Base-by-base conservation (phyloP, 2,113 vertebrate species). In the Seriola quinqueradiata region DNA sequence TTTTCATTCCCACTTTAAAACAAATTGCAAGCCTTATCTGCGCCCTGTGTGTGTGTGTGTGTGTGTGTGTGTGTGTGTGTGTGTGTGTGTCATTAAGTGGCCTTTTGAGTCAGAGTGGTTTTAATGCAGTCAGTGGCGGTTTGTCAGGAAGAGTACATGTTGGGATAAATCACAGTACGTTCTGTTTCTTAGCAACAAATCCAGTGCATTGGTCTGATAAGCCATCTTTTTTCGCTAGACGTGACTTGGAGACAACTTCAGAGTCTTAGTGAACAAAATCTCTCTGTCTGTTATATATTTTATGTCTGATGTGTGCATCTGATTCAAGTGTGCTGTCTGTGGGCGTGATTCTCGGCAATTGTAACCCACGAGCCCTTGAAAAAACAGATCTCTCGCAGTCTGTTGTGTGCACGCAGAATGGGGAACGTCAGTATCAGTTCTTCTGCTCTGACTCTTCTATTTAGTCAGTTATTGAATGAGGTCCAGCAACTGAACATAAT, bases 161-260 rank as follows among this genome's bases (percentile, higher is more conserved):
- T 81, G 70, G 68, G 36, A 69, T 75, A 83, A 87, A 81, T 84
- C 81, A 71, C 73, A 66, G 70, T 21, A 73, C 76, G n/a, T 77
- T 84, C 85, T 80, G 90, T 92, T 87, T 82, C 90, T 83, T 84
- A 90, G 92, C 92, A 93, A 92, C 90, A 89, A 89, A 85, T 81
- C 80, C 83, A 60, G 11, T 34, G 44, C 77, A 34, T 17, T 74
- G 17, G 69, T 54, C 75, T 72, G 63, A 84, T 84, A 70, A 89
- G 78, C 61, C 67, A 42, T 82, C 19, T 54, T 76, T 76, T 77
- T 84, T 74, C 75, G 75, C 75, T 5, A 25, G 64, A 77, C 70
- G 76, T 86, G 89, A 90, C 82, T 84, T 84, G 63, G 77, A 87
- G 74, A 59, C 74, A 70, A 71, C 63, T 75, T 79, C 63, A 28